phyloP scores from a whole-genome alignment of 2,797 vertebrate genomes.

The Galagoides demidoff region DNA sequence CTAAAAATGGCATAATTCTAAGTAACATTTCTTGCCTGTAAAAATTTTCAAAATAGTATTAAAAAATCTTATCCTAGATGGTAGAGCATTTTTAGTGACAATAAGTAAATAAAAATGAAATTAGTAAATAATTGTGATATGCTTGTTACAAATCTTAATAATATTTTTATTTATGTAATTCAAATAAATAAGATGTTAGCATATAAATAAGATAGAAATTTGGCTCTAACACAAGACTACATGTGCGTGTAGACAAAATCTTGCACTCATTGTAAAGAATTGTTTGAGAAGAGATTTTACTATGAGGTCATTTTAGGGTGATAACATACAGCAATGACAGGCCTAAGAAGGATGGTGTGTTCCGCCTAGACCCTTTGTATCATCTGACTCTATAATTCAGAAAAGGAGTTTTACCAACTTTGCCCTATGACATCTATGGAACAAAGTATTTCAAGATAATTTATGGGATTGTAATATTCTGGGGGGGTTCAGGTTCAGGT shows the following conservation, averaged over 20 bases:
- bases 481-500: not conserved
- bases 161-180: conserved; percentile 54
- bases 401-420: not conserved
- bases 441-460: conserved; percentile 30
- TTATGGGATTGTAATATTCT: not conserved
- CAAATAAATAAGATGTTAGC: conserved; percentile 45
- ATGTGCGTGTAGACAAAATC: not conserved
- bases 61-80: conserved; percentile 36
- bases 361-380: not conserved
- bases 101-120: conserved; percentile 17
- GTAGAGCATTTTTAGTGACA: conserved; percentile 31
- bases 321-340: not conserved
- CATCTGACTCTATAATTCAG: not conserved
- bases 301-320: no score
- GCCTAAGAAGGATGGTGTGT: not conserved
- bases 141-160: not conserved
- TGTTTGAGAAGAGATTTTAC: not conserved
- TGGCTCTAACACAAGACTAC: not conserved
- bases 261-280: not conserved
- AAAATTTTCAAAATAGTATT: conserved; percentile 27
- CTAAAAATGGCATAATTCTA: conserved; percentile 42
- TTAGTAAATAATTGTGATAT: not conserved
- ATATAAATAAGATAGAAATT: conserved; percentile 13
- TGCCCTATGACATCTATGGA: not conserved
- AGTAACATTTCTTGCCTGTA: not conserved